Conservation (phyloP, 2,797 vertebrate genomes). For the Pipistrellus nathusii region DNA sequence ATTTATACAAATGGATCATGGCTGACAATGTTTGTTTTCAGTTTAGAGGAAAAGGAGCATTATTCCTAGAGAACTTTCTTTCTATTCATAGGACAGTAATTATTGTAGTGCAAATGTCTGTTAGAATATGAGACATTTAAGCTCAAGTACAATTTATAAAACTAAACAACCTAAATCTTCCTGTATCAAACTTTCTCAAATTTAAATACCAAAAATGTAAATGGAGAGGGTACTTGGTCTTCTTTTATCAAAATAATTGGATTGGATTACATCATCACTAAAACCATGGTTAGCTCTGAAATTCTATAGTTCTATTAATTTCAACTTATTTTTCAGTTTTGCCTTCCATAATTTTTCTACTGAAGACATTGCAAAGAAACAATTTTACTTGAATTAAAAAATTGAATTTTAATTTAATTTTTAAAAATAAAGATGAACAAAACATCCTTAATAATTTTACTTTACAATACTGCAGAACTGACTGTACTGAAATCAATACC, state of each 20-base stretch:
- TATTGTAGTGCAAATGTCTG: neutral
- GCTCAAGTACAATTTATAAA: neutral
- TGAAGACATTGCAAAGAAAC: neutral
- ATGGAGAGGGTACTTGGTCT: neutral
- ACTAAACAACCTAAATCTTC: neutral
- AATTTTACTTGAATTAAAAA: neutral
- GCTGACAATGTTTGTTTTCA: constrained; percentile 56
- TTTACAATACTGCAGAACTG: neutral
- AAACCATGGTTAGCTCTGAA: neutral
- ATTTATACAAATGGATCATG: constrained; percentile 20
- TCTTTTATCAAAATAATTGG: neutral
- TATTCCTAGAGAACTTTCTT: neutral
- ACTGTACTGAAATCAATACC: constrained; percentile 24
- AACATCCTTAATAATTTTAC: constrained; percentile 14
- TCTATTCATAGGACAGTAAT: neutral
- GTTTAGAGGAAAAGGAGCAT: constrained; percentile 34
- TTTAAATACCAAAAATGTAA: constrained; percentile 16
- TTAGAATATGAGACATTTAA: neutral
- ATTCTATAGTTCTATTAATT: neutral
- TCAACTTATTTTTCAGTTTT: neutral
- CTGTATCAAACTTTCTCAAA: neutral
- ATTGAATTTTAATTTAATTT: neutral
- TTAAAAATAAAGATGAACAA: constrained; percentile 10
- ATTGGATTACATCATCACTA: neutral
- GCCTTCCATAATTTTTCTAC: constrained; percentile 30